Base-by-base conservation (phyloP, 1,140 invertebrate species). In the Luehdorfia chinensis region DNA sequence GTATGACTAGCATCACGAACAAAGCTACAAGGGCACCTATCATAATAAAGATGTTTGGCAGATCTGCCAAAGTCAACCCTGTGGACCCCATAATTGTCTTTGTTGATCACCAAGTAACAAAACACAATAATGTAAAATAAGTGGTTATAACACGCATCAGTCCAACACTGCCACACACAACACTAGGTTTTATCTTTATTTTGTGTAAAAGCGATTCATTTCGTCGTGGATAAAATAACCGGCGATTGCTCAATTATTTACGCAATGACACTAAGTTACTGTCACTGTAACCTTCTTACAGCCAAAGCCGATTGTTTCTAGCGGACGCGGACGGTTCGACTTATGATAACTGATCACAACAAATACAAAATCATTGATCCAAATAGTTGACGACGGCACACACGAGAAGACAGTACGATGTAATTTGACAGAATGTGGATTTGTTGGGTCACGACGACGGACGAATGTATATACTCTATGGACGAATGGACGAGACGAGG, bases 31-130 rank as follows among this genome's bases (percentile, higher is more conserved):
- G 76, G 23, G 92, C 90, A 9, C 89, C 91, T 49, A 92, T 87
- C 61, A 92, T 91, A 53, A 91, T 91, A 75, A 92, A 90, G 70
- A 93, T 91, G 77, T 92, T 92, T 60, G 91, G 91, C 66, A 92
- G 84, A 66, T 93, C 92, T 33, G 91, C 91, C 56, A 92, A 87
- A 48, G 91, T 91, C 36, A 92, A 85, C 45, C 91, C 87, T 65
- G 91, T 74, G 80, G 81, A 72, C 19, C 81, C 81, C 81, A 86
- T 86, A 52, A n/a, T 73, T 68, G 47, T 5, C 16, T 39, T 37
- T 66, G 59, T 64, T 65, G 75, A 65, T 64, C 61, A 60, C 78
- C 37, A 53, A 57, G 49, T 28, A 58, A 65, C 47, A 53, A 44
- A 71, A 55, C 51, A 64, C 62, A 51, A 23, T 13, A 65, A 65